Evolutionary conservation across 2,113 vertebrate species (phyloP).

Genomic region (Charadrius vociferus): DNA sequence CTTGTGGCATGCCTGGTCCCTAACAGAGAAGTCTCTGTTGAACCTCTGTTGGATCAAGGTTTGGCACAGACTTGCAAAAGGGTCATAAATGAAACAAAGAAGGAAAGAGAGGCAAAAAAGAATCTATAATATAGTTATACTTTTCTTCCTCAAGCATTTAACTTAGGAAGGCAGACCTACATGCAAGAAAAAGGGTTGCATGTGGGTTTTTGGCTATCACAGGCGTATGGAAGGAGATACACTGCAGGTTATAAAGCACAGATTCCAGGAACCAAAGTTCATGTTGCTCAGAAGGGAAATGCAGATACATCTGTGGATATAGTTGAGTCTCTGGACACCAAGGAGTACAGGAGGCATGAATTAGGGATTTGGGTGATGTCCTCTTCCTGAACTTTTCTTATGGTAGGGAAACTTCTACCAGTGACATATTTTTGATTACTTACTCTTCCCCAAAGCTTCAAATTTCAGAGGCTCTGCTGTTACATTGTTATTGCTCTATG

Average conservation of each 20-base stretch:
- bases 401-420: not conserved
- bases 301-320: not conserved
- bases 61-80: not conserved
- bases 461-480: not conserved
- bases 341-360: accelerated
- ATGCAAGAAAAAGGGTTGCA: not conserved
- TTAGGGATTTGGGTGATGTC: not conserved
- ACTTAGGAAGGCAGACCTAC: not conserved
- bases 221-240: not conserved
- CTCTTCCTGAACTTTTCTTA: not conserved
- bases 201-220: not conserved
- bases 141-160: not conserved
- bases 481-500: not conserved
- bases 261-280: not conserved
- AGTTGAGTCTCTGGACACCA: not conserved
- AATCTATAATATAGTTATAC: not conserved
- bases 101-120: not conserved
- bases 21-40: not conserved
- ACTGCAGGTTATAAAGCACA: not conserved
- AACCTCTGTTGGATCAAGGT: not conserved
- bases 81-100: not conserved
- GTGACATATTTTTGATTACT: not conserved
- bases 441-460: not conserved
- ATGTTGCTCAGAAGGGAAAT: not conserved
- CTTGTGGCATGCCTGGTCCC: not conserved